A percentile compares a stretch with the other conserved stretches of the same genome.
Evolutionary conservation across 64 coral and sea anemone genomes (phyloP).

Genomic region (Porites australiensis): DNA sequence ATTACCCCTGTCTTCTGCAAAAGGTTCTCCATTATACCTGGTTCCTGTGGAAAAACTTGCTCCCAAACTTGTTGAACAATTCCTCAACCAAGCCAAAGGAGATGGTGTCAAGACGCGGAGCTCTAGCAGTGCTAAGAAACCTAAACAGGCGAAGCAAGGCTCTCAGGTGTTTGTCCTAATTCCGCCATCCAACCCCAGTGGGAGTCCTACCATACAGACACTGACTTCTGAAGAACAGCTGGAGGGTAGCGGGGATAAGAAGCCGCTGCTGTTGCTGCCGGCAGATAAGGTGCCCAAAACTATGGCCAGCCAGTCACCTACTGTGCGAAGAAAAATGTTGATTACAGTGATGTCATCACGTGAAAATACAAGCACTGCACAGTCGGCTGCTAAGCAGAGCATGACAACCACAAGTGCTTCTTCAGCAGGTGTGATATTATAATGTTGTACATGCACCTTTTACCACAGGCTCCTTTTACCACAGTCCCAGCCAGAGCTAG

Average conservation of each 20-base stretch:
- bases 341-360: constrained; percentile 10
- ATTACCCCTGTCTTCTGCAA: background rate
- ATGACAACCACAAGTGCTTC: constrained; percentile 6
- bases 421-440: background rate
- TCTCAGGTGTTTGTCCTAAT: constrained; percentile 21
- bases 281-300: constrained; percentile 33
- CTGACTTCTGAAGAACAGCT: constrained; percentile 24
- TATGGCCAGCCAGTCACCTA: background rate
- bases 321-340: constrained; percentile 33
- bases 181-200: constrained; percentile 11
- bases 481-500: too few species aligned
- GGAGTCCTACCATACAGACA: constrained; percentile 25
- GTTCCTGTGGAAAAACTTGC: constrained; percentile 26
- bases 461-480: too few species aligned
- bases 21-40: constrained; percentile 26
- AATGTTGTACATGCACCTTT: too few species aligned
- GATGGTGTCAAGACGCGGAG: constrained; percentile 31
- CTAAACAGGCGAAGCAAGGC: background rate
- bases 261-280: constrained; percentile 24
- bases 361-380: background rate
- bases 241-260: constrained; percentile 3
- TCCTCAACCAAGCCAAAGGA: constrained; percentile 16
- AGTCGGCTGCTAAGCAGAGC: background rate
- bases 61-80: constrained; percentile 38
- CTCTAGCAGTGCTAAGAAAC: background rate